These are phyloP conservation scores for Hoplostethus mediterraneus DNA, from an alignment of 2,797 vertebrate species.

Conservation along the genomic window DNA sequence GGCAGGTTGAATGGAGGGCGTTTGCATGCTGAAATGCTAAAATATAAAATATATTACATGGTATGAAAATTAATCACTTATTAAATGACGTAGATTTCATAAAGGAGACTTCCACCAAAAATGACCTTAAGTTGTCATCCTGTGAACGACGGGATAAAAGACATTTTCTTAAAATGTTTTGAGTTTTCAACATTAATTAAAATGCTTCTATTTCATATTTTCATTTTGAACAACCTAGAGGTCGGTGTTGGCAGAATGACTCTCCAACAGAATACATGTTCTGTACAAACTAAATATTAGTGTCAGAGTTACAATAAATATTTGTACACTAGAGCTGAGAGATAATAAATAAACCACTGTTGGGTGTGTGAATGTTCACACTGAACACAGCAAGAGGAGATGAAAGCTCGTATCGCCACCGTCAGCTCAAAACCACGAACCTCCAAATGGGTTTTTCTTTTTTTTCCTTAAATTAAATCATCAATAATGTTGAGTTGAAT, in stretches of 20 bases:
- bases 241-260: slow-evolving; percentile 4
- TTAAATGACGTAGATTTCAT: slow-evolving; percentile 84
- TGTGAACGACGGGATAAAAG: no score
- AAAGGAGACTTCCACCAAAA: slow-evolving; percentile 9
- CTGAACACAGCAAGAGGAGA: no score
- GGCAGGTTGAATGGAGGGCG: slow-evolving; percentile 1
- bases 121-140: no score
- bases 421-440: background rate
- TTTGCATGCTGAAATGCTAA: slow-evolving; percentile 31
- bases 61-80: slow-evolving; percentile 29
- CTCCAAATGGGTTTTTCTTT: background rate
- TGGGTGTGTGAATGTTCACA: no score
- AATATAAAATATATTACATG: slow-evolving; percentile 35
- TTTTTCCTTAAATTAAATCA: no score
- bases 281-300: slow-evolving; percentile 90
- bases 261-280: slow-evolving; percentile 84
- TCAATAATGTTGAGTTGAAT: no score
- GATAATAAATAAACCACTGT: slow-evolving; percentile 85
- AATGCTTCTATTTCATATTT: no score
- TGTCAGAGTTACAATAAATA: slow-evolving; percentile 92
- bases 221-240: background rate
- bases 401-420: background rate
- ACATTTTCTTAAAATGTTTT: background rate
- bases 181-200: background rate
- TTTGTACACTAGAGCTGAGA: slow-evolving; percentile 84